phyloP scores from a whole-genome alignment of 2,113 vertebrate genomes.

The Fulica atra region DNA sequence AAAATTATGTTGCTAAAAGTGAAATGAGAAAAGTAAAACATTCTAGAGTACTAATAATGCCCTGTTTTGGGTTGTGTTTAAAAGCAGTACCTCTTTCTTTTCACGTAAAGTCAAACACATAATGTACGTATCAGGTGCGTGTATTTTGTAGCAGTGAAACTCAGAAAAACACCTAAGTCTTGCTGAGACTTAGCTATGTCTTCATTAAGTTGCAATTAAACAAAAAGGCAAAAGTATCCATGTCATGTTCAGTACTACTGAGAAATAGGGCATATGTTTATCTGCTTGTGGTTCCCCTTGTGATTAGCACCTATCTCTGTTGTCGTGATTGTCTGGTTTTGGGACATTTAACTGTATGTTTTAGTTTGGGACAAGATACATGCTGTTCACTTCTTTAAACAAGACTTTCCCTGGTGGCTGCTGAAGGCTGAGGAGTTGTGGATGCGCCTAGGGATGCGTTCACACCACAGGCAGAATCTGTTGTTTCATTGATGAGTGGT shows the following conservation, averaged over 20 bases:
- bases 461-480: accelerated
- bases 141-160: not conserved
- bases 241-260: not conserved
- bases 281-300: not conserved
- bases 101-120: not conserved
- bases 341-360: not conserved
- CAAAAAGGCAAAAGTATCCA: not conserved
- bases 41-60: not conserved
- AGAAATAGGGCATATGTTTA: not conserved
- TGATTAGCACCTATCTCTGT: not conserved
- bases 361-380: not conserved
- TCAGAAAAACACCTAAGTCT: accelerated
- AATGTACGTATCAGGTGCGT: not conserved
- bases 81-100: not conserved
- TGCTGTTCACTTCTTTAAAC: not conserved
- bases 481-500: not conserved
- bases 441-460: not conserved
- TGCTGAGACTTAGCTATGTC: not conserved
- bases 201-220: not conserved
- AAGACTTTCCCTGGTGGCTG: not conserved
- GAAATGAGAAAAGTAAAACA: not conserved
- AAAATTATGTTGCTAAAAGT: not conserved
- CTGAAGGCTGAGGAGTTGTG: not conserved
- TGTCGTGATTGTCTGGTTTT: not conserved
- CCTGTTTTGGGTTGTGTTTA: not conserved